phyloP scores from a whole-genome alignment of 2,113 vertebrate species.

The Catagonus wagneri region DNA sequence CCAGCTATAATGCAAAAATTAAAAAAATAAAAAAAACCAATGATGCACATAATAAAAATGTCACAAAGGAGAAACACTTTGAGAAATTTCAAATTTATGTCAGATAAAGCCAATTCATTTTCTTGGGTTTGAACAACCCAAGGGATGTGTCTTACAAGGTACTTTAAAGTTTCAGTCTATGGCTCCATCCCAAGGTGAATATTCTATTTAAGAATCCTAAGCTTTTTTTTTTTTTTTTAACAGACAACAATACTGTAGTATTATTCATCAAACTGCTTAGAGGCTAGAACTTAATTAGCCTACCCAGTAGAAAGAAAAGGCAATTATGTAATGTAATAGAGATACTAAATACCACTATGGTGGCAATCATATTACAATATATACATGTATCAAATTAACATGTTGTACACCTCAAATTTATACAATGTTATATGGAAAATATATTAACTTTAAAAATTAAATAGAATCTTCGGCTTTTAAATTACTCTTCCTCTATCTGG shows the following conservation, averaged over 20 bases:
- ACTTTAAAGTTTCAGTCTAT: background rate
- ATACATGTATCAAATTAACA: background rate
- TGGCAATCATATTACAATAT: background rate
- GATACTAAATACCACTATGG: background rate
- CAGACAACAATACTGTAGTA: background rate
- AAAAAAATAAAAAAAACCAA: too few relatives aligned
- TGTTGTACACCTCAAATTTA: background rate
- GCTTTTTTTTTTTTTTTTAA: background rate
- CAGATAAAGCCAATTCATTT: background rate
- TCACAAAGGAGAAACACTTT: background rate
- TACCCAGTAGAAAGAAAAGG: background rate
- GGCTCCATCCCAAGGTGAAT: background rate
- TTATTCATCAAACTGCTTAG: background rate
- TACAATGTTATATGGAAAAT: background rate
- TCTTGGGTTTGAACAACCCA: background rate
- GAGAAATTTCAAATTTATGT: background rate
- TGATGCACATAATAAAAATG: background rate
- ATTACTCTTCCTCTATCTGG: conserved; percentile 11
- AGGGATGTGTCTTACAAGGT: background rate
- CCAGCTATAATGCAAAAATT: too few relatives aligned
- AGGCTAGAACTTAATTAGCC: background rate
- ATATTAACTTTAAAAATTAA: background rate
- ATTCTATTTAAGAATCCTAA: conserved; percentile 15
- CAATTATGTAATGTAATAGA: background rate
- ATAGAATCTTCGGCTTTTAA: conserved; percentile 9